Evolutionary conservation across 2,888 invertebrate species (phyloP), one percentile per base, ranked within the genome.

Genomic region (Panorpa germanica): DNA sequence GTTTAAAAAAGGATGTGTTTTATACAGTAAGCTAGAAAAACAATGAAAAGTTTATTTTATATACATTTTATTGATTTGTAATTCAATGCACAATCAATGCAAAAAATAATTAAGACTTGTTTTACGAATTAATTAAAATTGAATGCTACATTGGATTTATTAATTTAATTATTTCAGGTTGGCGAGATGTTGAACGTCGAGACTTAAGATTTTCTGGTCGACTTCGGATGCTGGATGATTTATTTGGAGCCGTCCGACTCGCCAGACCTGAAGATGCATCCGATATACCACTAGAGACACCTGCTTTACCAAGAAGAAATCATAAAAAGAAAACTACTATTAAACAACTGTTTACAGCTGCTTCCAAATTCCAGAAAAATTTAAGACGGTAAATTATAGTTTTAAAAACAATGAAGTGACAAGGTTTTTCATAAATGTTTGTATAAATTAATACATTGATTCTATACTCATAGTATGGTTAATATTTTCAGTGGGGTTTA

Each of bases 321-420:
- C 69, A 76, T 41, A 82, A 83, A 56, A 83, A 82, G 53, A 81
- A 81, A 40, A 80, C 82, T 20, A 80, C 82, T 32, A 85, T 96
- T 36, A 78, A 91, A 38, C 90, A 93, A 46, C 63, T 96, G 21
- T 96, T 96, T 57, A 83, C 90, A 1, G 86, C 90, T 7, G 83
- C 91, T 29, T 86, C 90, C 47, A 96, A 95, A 59, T 95, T 96
- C 49, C 91, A 93, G 53, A 95, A 93, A 54, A 77, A 80, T 45
- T 59, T 95, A 35, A 66, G 82, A 47, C 71, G 80, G 80, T 78
- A 17, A 8, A 22, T n/a, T 17, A 13, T 5, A 12, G 10, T 25
- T 21, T 12, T 24, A 8, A 12, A 12, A n/a, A 28, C 7, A n/a
- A 24, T 24, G 9, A n/a, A 11, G n/a, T 24, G 24, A 5, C 15